Evolutionary conservation across 2,888 invertebrate species (phyloP).

Genomic region (Steinernema hermaphroditum): DNA sequence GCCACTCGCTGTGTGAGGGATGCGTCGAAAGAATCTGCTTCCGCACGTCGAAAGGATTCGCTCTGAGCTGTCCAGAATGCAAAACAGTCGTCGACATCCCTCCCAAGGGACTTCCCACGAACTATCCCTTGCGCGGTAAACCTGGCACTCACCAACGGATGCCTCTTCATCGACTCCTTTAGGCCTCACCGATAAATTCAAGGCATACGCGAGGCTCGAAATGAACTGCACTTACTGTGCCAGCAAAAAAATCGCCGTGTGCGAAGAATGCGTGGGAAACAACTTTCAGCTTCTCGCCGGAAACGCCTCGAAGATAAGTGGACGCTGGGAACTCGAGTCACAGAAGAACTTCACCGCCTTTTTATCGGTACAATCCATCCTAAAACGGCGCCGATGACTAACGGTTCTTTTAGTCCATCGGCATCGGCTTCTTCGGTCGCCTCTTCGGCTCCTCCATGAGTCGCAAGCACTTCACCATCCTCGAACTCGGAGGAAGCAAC

Average conservation of each 20-base stretch:
- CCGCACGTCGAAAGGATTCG: no score
- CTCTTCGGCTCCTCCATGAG: not conserved
- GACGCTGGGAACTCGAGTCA: not conserved
- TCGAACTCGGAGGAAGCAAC: not conserved
- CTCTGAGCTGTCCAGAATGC: not conserved
- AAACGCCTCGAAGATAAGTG: not conserved
- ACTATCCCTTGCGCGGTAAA: not conserved
- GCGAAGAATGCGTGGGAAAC: not conserved
- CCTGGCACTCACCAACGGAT: not conserved
- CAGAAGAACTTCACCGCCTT: not conserved
- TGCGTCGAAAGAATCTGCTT: not conserved
- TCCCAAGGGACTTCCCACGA: not conserved
- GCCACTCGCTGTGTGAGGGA: conserved; percentile 27
- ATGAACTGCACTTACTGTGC: not conserved
- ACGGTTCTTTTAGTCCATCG: not conserved
- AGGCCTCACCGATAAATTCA: not conserved
- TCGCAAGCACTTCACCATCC: not conserved
- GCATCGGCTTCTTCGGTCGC: not conserved
- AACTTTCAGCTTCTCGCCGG: not conserved
- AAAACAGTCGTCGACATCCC: not conserved
- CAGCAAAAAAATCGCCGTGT: not conserved
- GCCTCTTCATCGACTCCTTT: not conserved
- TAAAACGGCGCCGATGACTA: not conserved
- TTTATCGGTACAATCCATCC: not conserved
- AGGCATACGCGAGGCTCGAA: not conserved